Conservation (phyloP, 1,140 invertebrate genomes). For the Aporrectodea caliginosa region DNA sequence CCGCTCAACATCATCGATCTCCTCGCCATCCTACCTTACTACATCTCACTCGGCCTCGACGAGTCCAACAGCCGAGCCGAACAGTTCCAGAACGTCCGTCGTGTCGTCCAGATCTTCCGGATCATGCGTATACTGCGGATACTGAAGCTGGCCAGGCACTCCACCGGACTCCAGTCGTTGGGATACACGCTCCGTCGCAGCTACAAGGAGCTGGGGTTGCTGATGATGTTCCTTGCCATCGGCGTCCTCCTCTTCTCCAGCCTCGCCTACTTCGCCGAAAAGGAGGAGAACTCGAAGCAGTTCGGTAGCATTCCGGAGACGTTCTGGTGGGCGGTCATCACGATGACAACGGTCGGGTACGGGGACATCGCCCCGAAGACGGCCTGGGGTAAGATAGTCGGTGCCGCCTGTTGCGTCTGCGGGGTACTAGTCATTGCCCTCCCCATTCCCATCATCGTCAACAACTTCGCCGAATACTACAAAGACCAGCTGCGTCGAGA, state of each 20-base stretch:
- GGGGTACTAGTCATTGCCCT: conserved; percentile 99
- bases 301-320: conserved; percentile 60
- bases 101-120: too few species aligned
- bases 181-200: conserved; percentile 97
- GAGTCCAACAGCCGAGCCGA: conserved; percentile 55
- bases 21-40: conserved; percentile 97
- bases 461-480: conserved; percentile 63
- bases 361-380: conserved; percentile 60
- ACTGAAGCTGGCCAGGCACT: too few species aligned
- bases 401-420: too few species aligned
- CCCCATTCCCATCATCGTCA: conserved; percentile 73
- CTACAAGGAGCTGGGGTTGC: too few species aligned
- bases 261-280: conserved; percentile 98
- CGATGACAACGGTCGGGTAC: conserved; percentile 95
- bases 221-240: conserved; percentile 99
- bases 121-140: too few species aligned
- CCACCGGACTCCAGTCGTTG: conserved; percentile 93
- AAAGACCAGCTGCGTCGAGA: conserved; percentile 97
- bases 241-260: conserved; percentile 98
- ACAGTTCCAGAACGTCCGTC: conserved; percentile 56
- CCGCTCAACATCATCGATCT: conserved; percentile 98
- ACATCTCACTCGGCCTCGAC: conserved; percentile 55
- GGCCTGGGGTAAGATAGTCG: conserved; percentile 52
- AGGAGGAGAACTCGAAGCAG: conserved; percentile 57
- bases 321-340: conserved; percentile 93